These are phyloP conservation scores for Salpingus planirostris DNA, from an alignment of 2,888 invertebrate species.

Conservation along the genomic window DNA sequence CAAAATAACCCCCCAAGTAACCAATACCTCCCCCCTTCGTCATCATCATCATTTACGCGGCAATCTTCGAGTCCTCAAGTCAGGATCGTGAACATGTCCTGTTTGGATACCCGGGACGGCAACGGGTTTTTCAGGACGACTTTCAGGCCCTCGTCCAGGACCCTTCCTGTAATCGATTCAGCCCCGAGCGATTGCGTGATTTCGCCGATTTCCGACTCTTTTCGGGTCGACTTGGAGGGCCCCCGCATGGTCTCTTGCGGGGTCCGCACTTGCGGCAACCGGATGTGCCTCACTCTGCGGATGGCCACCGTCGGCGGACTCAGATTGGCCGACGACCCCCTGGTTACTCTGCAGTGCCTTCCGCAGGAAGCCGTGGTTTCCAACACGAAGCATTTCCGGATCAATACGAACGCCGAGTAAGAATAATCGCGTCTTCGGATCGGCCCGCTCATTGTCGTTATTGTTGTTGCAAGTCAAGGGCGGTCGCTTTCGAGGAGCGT, in stretches of 20 bases:
- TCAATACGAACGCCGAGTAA: slow-evolving; percentile 30
- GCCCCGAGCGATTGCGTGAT: slow-evolving; percentile 34
- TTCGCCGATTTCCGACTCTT: slow-evolving; percentile 24
- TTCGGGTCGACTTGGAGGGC: slow-evolving; percentile 41
- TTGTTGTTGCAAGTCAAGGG: too few relatives aligned
- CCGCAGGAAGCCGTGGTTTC: slow-evolving; percentile 46
- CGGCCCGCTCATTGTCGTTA: too few relatives aligned
- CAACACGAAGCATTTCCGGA: slow-evolving; percentile 40
- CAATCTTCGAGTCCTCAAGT: slow-evolving; percentile 9
- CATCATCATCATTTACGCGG: too few relatives aligned
- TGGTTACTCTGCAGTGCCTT: slow-evolving; percentile 48
- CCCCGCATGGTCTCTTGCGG: slow-evolving; percentile 47
- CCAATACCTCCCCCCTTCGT: slow-evolving; percentile 18
- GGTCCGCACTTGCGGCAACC: slow-evolving; percentile 32
- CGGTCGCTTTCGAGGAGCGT: slow-evolving; percentile 5
- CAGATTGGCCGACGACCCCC: slow-evolving; percentile 45
- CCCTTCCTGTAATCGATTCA: slow-evolving; percentile 25
- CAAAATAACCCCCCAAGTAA: too few relatives aligned
- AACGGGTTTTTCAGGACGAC: slow-evolving; percentile 35
- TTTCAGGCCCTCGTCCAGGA: slow-evolving; percentile 24
- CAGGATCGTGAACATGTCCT: slow-evolving; percentile 35
- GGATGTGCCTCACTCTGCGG: slow-evolving; percentile 47
- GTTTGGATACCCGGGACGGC: slow-evolving; percentile 25
- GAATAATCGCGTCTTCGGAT: too few relatives aligned
- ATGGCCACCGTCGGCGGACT: slow-evolving; percentile 48